A percentile compares a stretch with the other conserved stretches of the same genome.
Evolutionary conservation across 2,113 vertebrate species (phyloP).

Genomic region (Perognathus longimembris): DNA sequence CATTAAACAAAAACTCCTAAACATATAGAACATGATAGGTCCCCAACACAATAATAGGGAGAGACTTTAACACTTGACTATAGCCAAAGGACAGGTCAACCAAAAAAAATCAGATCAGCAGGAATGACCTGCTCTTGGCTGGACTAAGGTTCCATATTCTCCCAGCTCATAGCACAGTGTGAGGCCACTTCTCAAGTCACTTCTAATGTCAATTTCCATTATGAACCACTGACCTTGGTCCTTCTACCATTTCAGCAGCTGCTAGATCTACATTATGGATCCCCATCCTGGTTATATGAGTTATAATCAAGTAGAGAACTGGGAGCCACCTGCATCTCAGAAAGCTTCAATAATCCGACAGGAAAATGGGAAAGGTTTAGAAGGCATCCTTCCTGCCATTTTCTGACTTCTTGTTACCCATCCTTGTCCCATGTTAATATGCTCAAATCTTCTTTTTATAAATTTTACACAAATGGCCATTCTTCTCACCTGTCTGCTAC

Average conservation of each 20-base stretch:
- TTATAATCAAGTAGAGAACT: conserved; percentile 88
- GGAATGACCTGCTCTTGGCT: neutral
- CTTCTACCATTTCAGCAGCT: conserved; percentile 85
- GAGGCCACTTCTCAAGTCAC: neutral
- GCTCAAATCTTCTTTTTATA: neutral
- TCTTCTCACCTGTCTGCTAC: neutral
- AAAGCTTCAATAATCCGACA: conserved; percentile 31
- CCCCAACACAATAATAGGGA: no score
- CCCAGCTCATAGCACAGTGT: neutral
- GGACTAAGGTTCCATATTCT: neutral
- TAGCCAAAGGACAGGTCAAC: no score
- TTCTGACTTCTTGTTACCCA: neutral
- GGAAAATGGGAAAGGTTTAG: neutral
- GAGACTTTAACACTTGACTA: no score
- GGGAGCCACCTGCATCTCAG: conserved; percentile 88
- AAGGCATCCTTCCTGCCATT: neutral
- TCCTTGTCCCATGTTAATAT: neutral
- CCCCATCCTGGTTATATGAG: neutral
- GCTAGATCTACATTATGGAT: conserved; percentile 49
- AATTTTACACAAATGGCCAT: conserved; percentile 52
- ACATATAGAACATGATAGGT: no score
- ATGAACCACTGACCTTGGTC: conserved; percentile 83
- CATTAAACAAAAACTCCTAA: no score
- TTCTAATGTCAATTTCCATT: conserved; percentile 91
- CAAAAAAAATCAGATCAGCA: no score